phyloP scores from a whole-genome alignment of 2,797 vertebrate species.

The Tokudaia tokunoshimensis region DNA sequence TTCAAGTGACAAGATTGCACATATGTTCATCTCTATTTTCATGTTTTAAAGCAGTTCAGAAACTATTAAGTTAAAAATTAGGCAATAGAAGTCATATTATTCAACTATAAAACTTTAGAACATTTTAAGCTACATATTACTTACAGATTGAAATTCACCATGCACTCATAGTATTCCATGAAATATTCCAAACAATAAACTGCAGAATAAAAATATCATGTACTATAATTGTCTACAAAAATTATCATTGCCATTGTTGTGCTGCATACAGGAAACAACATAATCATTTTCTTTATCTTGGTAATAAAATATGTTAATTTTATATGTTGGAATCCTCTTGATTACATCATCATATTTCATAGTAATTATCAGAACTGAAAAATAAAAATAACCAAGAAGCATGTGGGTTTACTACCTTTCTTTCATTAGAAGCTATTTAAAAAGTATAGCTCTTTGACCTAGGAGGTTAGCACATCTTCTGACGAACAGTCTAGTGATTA shows the following conservation, averaged over 20 bases:
- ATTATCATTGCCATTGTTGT: conserved; percentile 62
- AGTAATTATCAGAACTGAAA: conserved; percentile 39
- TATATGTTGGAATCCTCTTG: conserved; percentile 62
- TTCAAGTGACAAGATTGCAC: background rate
- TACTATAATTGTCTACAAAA: conserved; percentile 67
- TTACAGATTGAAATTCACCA: conserved; percentile 57
- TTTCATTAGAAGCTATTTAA: background rate
- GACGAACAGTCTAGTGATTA: background rate
- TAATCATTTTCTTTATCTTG: conserved; percentile 59
- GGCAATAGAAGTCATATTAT: background rate
- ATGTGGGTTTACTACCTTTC: background rate
- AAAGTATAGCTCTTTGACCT: background rate
- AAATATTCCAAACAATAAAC: conserved; percentile 60
- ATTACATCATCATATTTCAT: conserved; percentile 59
- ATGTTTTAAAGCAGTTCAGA: background rate
- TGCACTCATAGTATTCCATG: conserved; percentile 44
- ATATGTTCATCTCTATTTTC: background rate
- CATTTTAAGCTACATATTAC: conserved; percentile 24
- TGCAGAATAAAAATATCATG: conserved; percentile 58
- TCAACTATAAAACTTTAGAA: background rate
- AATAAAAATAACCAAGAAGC: background rate
- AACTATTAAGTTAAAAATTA: background rate
- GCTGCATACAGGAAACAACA: conserved; percentile 50
- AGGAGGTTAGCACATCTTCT: background rate
- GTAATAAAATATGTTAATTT: conserved; percentile 68